Conservation (phyloP, 1,140 invertebrate species). For the Leptinotarsa defecta region DNA sequence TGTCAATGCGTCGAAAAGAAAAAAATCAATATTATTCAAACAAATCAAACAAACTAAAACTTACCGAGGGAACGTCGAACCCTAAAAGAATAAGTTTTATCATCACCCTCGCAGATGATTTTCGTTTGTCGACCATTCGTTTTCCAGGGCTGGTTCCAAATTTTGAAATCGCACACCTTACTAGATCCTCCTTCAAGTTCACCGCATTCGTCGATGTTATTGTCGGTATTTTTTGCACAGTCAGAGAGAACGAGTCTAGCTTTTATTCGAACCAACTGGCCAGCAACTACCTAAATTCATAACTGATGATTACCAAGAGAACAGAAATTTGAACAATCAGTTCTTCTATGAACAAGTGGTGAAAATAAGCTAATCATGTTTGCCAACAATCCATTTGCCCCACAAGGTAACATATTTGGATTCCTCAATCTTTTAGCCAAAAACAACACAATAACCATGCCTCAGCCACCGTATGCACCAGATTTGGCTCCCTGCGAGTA, state of each 20-base stretch:
- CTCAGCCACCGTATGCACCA: no score
- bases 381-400: no score
- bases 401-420: no score
- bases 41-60: not conserved
- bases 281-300: conserved; percentile 31
- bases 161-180: conserved; percentile 33
- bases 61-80: not conserved
- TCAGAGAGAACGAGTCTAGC: conserved; percentile 32
- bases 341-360: no score
- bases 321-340: no score
- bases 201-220: conserved; percentile 20
- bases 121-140: conserved; percentile 55
- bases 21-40: not conserved
- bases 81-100: conserved; percentile 23
- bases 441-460: no score
- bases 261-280: conserved; percentile 31
- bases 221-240: conserved; percentile 27
- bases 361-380: no score
- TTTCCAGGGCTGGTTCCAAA: conserved; percentile 36
- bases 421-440: no score
- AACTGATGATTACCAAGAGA: no score
- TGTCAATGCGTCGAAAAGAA: no score
- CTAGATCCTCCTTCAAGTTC: conserved; percentile 10
- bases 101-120: conserved; percentile 57
- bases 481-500: no score